Evolutionary conservation across 2,888 invertebrate genomes (phyloP), one percentile per base, ranked within the genome.

Genomic region (Amphipoea lucens): DNA sequence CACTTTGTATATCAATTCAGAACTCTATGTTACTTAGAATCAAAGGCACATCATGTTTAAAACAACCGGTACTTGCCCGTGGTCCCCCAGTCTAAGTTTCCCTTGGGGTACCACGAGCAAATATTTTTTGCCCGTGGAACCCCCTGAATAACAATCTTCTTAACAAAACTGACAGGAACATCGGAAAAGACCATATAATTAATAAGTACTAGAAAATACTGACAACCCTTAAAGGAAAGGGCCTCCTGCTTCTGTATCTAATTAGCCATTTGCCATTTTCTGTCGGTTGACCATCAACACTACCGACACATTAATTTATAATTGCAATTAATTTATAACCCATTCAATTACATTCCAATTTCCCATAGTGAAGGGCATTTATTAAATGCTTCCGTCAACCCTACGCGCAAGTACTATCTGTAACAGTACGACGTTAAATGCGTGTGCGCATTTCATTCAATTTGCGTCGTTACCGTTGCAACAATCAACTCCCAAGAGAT

Each of bases 401-500:
- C 87, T 86, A 66, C 68, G 45, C 65, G 36, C 77, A 74, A 68
- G 76, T 70, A 80, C 78, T 78, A 74, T 80, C 45, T 78, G 74
- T 71, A 78, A 79, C 73, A 76, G 76, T 77, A 81, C 69, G 62
- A 76, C 71, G 66, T 76, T 79, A 82, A 85, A 85, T 86, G 88
- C 89, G 89, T 86, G 84, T 81, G 89, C 88, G 89, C 87, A 85
- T 88, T 84, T 86, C 80, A 87, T 88, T 89, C 87, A 89, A 89
- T 89, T 87, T 88, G 86, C 85, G 86, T 87, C 85, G 90, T 81
- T 79, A 87, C 86, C 85, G 86, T 87, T 87, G 81, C 86, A 89
- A 90, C 91, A 85, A 89, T 89, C 84, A 89, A 86, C 86, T 92
- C 91, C 91, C 82, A 68, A 69, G 90, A 90, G 91, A 90, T 90